These are phyloP conservation scores for Eumacrocentrus americanus DNA, from an alignment of 2,888 invertebrate genomes.

Conservation along the genomic window DNA sequence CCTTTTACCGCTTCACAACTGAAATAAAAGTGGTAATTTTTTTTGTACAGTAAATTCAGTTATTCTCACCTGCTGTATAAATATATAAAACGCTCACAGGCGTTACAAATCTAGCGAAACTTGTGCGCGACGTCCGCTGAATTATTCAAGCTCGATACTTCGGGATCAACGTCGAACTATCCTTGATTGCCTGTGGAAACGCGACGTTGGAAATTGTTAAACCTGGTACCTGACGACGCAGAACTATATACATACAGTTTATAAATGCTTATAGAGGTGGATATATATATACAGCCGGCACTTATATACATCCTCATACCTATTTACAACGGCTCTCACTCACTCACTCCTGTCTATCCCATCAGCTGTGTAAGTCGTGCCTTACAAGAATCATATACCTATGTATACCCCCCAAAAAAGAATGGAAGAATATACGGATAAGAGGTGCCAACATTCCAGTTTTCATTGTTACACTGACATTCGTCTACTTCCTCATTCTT, in stretches of 20 bases:
- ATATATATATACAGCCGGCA: conserved; percentile 11
- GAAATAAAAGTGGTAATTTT: too few relatives aligned
- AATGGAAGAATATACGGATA: conserved; percentile 25
- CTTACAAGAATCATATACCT: too few relatives aligned
- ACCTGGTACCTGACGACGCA: neutral
- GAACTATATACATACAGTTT: neutral
- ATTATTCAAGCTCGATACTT: conserved; percentile 54
- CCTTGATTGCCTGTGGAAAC: conserved; percentile 46
- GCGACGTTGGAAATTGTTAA: conserved; percentile 2
- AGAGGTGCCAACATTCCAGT: conserved; percentile 10
- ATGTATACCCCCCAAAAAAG: conserved; percentile 18
- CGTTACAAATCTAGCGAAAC: conserved; percentile 59
- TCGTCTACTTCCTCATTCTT: neutral
- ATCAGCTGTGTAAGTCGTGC: neutral
- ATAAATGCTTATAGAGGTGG: too few relatives aligned
- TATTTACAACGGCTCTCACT: neutral
- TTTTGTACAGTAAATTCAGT: neutral
- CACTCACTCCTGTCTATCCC: neutral
- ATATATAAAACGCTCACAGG: conserved; percentile 40
- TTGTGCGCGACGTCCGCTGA: conserved; percentile 58
- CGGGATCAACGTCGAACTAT: conserved; percentile 20
- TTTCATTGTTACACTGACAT: conserved; percentile 20
- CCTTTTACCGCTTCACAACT: too few relatives aligned
- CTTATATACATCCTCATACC: conserved; percentile 14
- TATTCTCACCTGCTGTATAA: neutral